Percentiles rank a stretch among this genome's conserved stretches.
phyloP scores from a whole-genome alignment of 2,113 vertebrate species.

The Motacilla alba region DNA sequence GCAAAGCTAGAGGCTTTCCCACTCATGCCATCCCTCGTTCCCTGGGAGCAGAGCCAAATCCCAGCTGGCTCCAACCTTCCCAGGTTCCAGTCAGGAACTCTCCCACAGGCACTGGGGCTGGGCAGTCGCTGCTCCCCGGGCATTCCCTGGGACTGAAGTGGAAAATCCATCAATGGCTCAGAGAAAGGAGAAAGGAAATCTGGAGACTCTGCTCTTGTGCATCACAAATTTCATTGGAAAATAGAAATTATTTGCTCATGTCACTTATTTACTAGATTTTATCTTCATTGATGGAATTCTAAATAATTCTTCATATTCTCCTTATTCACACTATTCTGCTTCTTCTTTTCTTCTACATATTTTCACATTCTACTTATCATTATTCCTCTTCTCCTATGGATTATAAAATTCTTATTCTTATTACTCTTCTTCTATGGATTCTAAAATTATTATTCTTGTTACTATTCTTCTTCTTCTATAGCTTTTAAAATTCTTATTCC shows the following conservation, averaged over 20 bases:
- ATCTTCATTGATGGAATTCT: not conserved
- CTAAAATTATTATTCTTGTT: not conserved
- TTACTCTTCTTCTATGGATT: not conserved
- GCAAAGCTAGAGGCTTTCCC: not conserved
- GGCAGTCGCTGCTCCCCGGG: not conserved
- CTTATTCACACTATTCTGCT: not conserved
- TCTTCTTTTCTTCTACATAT: not conserved
- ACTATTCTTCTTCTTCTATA: not conserved
- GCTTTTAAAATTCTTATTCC: not conserved
- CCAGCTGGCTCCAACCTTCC: not conserved
- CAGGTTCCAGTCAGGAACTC: too few relatives aligned
- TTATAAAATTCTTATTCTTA: not conserved
- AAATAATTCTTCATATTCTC: not conserved
- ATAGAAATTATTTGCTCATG: not conserved
- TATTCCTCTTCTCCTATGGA: not conserved
- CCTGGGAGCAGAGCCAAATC: not conserved
- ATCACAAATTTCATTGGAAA: not conserved
- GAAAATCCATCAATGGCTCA: not conserved
- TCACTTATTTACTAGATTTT: too few relatives aligned
- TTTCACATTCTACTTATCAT: not conserved
- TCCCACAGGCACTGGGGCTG: fast-evolving
- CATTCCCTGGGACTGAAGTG: not conserved
- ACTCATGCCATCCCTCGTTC: not conserved
- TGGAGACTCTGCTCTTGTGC: not conserved
- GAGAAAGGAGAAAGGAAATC: not conserved